Evolutionary conservation across 2,113 vertebrate genomes (phyloP), one percentile per base, ranked within the genome.

Genomic region (Platichthys stellatus): DNA sequence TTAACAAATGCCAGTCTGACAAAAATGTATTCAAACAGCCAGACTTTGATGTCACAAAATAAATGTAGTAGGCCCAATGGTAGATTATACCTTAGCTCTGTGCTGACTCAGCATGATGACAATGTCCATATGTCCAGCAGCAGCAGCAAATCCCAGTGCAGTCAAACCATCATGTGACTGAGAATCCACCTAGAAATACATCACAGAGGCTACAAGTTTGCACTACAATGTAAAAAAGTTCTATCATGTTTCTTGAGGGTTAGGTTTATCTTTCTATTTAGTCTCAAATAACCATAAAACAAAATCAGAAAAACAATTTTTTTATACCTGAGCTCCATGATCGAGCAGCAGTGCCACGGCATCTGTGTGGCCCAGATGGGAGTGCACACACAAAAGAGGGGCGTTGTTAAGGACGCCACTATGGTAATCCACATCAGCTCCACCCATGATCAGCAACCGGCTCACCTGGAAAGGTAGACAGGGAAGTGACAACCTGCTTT

Each of bases 391-490:
- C 40, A 99, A 60, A 59, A 98, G 84, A 6, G 98, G 98, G 6
- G 97, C 97, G 2, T 95, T 97, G 93, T 96, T 97, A 73, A 99
- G 93, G 63, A 99, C 98, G 15, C 98, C 97, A 0, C 96, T 97
- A 0, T 95, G 94, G 11, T 95, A 95, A 84, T 99, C 96, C 65
- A 98, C 95, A 0, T 99, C 97, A 5, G 98, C 98, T 0, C 98
- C 98, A 18, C 95, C 96, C 72, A 96, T 84, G 71, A 99, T 97
- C 92, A 98, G 93, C 90, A 99, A 31, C 49, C 98, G 94, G 83
- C 96, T 98, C 86, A 99, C 98, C 98, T 99, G 89, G 1, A 71
- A 59, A 11, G 35, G 65, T 21, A 53, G 7, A 17, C 17, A 66
- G 67, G 4, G 2, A 4, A 40, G 63, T 72, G 57, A 73, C 21